phyloP scores from a whole-genome alignment of 2,888 invertebrate species.

The Lapara coniferarum region DNA sequence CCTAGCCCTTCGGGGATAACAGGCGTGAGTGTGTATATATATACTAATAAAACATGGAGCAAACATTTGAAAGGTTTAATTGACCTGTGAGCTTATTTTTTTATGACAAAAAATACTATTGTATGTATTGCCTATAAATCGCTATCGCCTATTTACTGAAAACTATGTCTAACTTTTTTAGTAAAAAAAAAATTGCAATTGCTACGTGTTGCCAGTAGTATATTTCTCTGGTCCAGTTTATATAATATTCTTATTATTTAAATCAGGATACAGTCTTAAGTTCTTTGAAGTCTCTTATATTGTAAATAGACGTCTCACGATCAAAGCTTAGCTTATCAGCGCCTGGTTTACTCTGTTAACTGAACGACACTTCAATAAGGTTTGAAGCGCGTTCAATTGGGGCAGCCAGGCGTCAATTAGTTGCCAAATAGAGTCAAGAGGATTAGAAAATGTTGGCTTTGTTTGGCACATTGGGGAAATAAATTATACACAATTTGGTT shows the following conservation, averaged over 20 bases:
- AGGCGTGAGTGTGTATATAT: too few relatives aligned
- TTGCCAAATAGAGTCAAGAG: not conserved
- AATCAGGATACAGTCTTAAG: not conserved
- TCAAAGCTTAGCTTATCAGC: slow-evolving; percentile 8
- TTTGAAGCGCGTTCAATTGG: not conserved
- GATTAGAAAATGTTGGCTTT: not conserved
- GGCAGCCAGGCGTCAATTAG: slow-evolving; percentile 10
- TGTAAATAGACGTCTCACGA: not conserved
- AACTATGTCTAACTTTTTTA: too few relatives aligned
- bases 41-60: too few relatives aligned
- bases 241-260: not conserved
- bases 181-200: too few relatives aligned
- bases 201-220: too few relatives aligned
- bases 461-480: not conserved
- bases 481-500: not conserved
- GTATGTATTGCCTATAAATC: too few relatives aligned
- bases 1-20: too few relatives aligned
- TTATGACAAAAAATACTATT: too few relatives aligned
- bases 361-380: slow-evolving; percentile 13
- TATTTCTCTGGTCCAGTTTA: too few relatives aligned
- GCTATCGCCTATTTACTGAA: too few relatives aligned
- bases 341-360: slow-evolving; percentile 17
- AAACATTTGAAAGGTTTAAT: too few relatives aligned
- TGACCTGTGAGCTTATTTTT: too few relatives aligned
- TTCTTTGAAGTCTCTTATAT: not conserved